Evolutionary conservation across 2,113 vertebrate species (phyloP).

Genomic region (Rafetus swinhoei): DNA sequence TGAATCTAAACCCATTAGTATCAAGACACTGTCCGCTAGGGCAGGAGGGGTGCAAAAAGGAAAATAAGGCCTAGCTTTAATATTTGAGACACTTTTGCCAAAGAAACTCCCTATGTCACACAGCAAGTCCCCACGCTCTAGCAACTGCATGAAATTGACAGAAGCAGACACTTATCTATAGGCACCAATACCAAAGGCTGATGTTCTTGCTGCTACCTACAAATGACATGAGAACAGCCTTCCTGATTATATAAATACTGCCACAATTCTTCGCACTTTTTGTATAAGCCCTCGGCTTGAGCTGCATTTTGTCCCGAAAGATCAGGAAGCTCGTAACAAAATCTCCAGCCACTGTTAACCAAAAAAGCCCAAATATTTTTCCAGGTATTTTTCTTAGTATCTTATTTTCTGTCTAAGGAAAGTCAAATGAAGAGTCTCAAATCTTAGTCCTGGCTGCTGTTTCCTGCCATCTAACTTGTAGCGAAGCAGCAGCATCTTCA

Average conservation of each 20-base stretch:
- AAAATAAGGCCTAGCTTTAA: neutral
- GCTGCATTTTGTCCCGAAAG: neutral
- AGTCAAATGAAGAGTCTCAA: neutral
- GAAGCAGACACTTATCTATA: neutral
- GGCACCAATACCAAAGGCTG: neutral
- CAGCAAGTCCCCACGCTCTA: neutral
- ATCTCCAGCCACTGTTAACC: neutral
- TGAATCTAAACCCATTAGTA: neutral
- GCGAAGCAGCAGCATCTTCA: neutral
- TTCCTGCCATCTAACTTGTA: neutral
- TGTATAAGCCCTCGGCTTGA: neutral
- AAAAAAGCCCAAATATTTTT: neutral
- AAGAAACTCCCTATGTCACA: neutral
- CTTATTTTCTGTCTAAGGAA: neutral
- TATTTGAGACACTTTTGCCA: neutral
- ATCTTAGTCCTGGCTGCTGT: neutral
- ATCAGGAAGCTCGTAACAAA: neutral
- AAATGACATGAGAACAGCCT: accelerated
- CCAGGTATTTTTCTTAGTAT: neutral
- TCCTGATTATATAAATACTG: neutral
- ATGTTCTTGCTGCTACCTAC: neutral
- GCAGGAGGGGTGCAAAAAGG: neutral
- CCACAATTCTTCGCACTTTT: neutral
- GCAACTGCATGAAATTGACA: neutral
- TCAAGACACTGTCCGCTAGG: neutral